phyloP scores from a whole-genome alignment of 2,797 vertebrate genomes.

The Merluccius polli region DNA sequence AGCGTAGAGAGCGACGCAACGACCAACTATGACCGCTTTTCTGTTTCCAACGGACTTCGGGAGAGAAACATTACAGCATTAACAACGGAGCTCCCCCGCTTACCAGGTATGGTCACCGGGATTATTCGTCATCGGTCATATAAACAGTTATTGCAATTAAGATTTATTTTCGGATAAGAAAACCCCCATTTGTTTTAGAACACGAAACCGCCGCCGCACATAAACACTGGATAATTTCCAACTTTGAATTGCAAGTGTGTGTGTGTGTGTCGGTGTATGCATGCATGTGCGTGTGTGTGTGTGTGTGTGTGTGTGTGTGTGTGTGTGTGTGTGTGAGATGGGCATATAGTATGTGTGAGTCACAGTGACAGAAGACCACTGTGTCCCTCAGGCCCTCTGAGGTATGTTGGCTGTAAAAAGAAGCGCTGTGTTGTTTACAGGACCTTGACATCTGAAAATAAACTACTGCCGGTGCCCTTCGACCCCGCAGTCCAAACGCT shows the following conservation, averaged over 20 bases:
- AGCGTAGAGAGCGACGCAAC: no score
- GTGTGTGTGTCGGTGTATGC: background rate
- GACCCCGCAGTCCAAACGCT: slow-evolving; percentile 36
- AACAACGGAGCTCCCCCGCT: background rate
- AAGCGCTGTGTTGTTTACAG: background rate
- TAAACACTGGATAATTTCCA: no score
- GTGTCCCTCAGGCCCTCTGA: background rate
- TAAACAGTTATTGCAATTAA: background rate
- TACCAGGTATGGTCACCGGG: background rate
- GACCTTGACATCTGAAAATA: slow-evolving; percentile 51
- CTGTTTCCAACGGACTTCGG: no score
- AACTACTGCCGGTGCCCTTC: slow-evolving; percentile 45
- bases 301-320: background rate
- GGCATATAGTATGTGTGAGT: background rate
- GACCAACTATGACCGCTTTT: no score
- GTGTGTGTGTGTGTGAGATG: background rate
- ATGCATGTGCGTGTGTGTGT: background rate
- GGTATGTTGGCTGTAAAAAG: background rate
- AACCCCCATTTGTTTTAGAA: no score
- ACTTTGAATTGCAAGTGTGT: no score
- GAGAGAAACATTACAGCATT: background rate
- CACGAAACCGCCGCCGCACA: no score
- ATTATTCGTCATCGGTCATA: background rate
- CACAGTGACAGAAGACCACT: background rate
- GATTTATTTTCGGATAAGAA: no score